Evolutionary conservation across 2,113 vertebrate species (phyloP).

Genomic region (Dicentrarchus labrax): DNA sequence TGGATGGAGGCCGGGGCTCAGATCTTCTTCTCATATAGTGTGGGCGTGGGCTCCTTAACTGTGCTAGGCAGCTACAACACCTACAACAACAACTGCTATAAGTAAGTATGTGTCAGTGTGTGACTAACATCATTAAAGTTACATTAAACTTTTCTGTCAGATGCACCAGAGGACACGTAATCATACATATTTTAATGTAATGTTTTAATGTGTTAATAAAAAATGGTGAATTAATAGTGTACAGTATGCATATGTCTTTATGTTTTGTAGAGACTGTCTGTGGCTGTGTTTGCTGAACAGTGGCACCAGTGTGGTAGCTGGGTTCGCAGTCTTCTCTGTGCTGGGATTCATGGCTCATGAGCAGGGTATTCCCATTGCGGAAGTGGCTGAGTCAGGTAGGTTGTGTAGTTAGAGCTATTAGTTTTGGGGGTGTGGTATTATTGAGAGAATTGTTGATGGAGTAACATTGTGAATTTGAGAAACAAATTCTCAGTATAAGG

Average conservation of each 20-base stretch:
- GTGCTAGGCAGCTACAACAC: constrained; percentile 83
- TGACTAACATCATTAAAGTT: neutral
- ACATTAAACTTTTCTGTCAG: too few relatives aligned
- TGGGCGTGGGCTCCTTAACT: constrained; percentile 72
- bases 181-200: too few relatives aligned
- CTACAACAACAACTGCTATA: constrained; percentile 84
- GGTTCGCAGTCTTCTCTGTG: constrained; percentile 86
- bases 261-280: constrained; percentile 78
- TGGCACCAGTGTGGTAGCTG: constrained; percentile 82
- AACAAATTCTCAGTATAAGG: neutral
- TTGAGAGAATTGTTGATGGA: neutral
- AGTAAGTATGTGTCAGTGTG: constrained; percentile 49
- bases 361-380: constrained; percentile 78
- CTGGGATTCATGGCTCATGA: constrained; percentile 86
- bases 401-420: neutral
- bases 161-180: neutral
- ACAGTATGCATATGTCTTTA: neutral
- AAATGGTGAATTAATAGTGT: neutral
- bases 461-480: neutral
- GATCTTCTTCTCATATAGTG: constrained; percentile 83
- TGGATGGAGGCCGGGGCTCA: constrained; percentile 86
- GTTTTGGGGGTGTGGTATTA: neutral
- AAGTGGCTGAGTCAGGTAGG: constrained; percentile 85
- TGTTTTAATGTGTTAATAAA: too few relatives aligned
- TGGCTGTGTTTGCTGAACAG: constrained; percentile 84